These are phyloP conservation scores for Natrix natrix DNA, from an alignment of 2,797 vertebrate genomes.

Conservation along the genomic window DNA sequence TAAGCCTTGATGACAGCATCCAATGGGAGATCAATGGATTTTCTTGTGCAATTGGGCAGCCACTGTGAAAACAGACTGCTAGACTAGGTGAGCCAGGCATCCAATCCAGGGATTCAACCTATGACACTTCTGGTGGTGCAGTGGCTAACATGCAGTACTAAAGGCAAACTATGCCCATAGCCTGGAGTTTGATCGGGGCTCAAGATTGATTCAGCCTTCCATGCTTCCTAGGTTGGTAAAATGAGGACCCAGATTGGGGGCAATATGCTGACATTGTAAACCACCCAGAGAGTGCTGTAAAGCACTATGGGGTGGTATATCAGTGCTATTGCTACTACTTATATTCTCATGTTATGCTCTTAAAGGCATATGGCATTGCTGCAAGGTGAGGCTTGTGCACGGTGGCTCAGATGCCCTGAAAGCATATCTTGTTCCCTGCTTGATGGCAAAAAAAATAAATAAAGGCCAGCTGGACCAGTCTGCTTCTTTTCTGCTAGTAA, in stretches of 20 bases:
- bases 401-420: background rate
- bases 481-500: background rate
- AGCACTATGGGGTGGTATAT: background rate
- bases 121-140: background rate
- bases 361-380: background rate
- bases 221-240: too few species aligned
- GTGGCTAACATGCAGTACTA: too few species aligned
- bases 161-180: too few species aligned
- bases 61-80: too few species aligned
- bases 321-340: background rate
- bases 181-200: too few species aligned
- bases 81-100: background rate
- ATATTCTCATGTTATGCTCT: background rate
- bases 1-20: background rate
- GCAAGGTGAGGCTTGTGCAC: background rate
- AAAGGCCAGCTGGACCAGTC: background rate
- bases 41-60: too few species aligned
- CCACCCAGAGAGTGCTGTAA: background rate
- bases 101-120: too few species aligned
- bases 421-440: background rate
- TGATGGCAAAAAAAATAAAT: background rate
- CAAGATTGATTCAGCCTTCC: too few species aligned
- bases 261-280: background rate
- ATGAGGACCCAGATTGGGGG: too few species aligned
- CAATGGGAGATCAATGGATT: background rate